A percentile compares a stretch with the other conserved stretches of the same genome.
Evolutionary conservation across 2,797 vertebrate genomes (phyloP).

Genomic region (Xenopus petersii): DNA sequence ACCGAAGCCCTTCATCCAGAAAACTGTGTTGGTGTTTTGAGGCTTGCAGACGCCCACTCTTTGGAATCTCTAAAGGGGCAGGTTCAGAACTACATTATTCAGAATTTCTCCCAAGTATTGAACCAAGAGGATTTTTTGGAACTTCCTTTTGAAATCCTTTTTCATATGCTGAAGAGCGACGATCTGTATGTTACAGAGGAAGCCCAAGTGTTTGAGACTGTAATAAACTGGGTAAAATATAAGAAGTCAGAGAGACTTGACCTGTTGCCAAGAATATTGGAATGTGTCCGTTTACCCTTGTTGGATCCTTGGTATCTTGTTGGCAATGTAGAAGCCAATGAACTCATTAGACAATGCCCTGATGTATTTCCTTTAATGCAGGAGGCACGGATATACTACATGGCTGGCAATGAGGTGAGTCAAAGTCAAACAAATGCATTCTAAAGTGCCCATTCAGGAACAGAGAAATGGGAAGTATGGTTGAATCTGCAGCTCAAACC

Average conservation of each 20-base stretch:
- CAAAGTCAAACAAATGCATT: too few species aligned
- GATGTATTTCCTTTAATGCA: conserved; percentile 87
- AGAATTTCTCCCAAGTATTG: conserved; percentile 83
- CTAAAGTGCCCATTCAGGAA: too few species aligned
- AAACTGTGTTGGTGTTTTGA: conserved; percentile 88
- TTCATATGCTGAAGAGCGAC: conserved; percentile 77
- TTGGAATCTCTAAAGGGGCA: conserved; percentile 72
- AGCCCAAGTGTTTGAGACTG: conserved; percentile 84
- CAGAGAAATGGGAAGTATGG: too few species aligned
- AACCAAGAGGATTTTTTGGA: conserved; percentile 83
- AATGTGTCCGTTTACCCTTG: conserved; percentile 81
- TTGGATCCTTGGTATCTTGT: conserved; percentile 92
- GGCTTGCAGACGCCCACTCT: conserved; percentile 81
- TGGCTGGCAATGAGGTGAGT: conserved; percentile 88
- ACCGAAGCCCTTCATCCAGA: conserved; percentile 84
- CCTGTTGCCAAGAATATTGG: conserved; percentile 72
- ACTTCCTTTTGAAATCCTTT: conserved; percentile 74
- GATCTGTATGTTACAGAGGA: conserved; percentile 84
- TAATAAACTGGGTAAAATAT: conserved; percentile 85
- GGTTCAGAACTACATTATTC: conserved; percentile 81
- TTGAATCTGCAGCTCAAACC: too few species aligned
- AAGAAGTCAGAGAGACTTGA: conserved; percentile 68
- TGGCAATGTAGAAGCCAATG: conserved; percentile 85
- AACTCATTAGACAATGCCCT: conserved; percentile 79
- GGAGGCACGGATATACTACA: conserved; percentile 87